Evolutionary conservation across 2,888 invertebrate species (phyloP), one percentile per base, ranked within the genome.

Genomic region (Stramonita haemastoma): DNA sequence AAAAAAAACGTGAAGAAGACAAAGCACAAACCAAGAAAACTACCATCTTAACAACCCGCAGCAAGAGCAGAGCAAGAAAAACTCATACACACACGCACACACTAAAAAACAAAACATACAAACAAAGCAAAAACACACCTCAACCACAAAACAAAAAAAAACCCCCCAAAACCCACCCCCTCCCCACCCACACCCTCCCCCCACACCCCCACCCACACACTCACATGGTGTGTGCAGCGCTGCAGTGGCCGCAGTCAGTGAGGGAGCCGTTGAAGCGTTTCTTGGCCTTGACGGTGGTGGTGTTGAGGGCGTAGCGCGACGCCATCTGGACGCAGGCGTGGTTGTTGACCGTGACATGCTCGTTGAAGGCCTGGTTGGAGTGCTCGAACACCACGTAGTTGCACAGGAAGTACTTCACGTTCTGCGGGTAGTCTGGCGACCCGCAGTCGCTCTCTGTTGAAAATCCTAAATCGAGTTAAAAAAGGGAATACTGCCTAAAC

Each of bases 271-370:
- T 70, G 17, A 89, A 73, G n/a, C 88, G 86, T 34, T 87, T 87
- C 85, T 86, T 90, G 46, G 83, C 56, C 60, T 73, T 66, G 15
- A 92, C 79, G 0, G 90, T 89, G 36, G 87, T 83, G 66, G 90
- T 73, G 87, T 92, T 91, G 56, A 92, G 91, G 5, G 88, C 66
- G 36, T 90, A 91, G 17, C 91, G 90, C 0, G 79, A 90, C 11
- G 90, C 56, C 26, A 57, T 89, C 57, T 91, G 90, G 57, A 89
- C 90, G 79, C 92, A 92, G 22, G 90, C 87, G 26, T 90, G 88
- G 22, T 89, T 88, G 86, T 90, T 86, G 56, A 89, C 66, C 1
- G 89, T 89, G 57, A 84, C 70, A n/a, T 81, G 89, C 29, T 79
- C 70, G 29, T 81, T 32, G 19, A 86, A 57, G 4, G 70, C 36